Evolutionary conservation across 2,888 invertebrate species (phyloP).

Genomic region (Lepidochitona cinerea): DNA sequence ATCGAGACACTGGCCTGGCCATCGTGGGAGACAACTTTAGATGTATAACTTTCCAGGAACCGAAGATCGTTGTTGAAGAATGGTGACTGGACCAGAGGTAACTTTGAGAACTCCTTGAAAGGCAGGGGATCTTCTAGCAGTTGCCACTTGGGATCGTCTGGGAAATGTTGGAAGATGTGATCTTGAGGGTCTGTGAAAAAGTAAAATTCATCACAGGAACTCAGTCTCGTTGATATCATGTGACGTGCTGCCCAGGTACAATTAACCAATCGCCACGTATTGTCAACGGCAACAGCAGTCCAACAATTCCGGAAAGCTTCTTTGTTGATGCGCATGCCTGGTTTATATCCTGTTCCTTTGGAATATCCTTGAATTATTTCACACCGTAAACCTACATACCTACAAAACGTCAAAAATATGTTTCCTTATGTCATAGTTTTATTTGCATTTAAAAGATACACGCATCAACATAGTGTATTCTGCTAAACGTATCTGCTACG

Average conservation of each 20-base stretch:
- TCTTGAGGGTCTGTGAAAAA: slow-evolving; percentile 70
- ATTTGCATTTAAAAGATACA: too few relatives aligned
- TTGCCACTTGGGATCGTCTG: slow-evolving; percentile 71
- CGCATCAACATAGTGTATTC: too few relatives aligned
- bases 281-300: slow-evolving; percentile 99
- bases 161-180: slow-evolving; percentile 69
- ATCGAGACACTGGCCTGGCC: too few relatives aligned
- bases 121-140: slow-evolving; percentile 71
- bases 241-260: slow-evolving; percentile 98
- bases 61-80: slow-evolving; percentile 73
- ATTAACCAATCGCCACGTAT: slow-evolving; percentile 97
- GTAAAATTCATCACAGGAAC: slow-evolving; percentile 68
- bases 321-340: slow-evolving; percentile 76
- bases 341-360: slow-evolving; percentile 97
- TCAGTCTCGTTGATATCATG: slow-evolving; percentile 34
- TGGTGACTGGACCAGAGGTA: slow-evolving; percentile 72
- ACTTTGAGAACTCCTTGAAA: slow-evolving; percentile 70
- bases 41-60: too few relatives aligned
- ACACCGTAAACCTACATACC: slow-evolving; percentile 96
- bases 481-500: too few relatives aligned
- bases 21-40: too few relatives aligned
- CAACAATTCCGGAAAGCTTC: slow-evolving; percentile 91
- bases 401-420: too few relatives aligned
- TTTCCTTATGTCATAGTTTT: too few relatives aligned
- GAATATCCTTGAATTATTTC: slow-evolving; percentile 99